A percentile compares a stretch with the other conserved stretches of the same genome.
These are phyloP conservation scores for Escarpia spicata DNA, from an alignment of 2,888 invertebrate species.

Conservation along the genomic window DNA sequence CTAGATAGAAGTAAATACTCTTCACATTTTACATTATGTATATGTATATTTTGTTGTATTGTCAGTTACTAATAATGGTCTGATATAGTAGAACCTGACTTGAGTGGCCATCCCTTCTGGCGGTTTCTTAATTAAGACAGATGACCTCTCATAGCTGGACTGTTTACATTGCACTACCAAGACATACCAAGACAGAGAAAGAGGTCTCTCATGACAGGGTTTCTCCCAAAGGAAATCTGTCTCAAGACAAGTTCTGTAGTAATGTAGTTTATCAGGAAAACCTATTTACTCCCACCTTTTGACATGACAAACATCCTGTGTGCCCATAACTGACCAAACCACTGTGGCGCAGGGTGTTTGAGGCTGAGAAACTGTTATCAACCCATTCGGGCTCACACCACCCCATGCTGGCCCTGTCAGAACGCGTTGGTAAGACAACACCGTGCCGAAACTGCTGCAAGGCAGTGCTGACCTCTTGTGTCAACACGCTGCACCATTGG, in stretches of 20 bases:
- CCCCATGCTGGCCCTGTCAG: conserved; percentile 4
- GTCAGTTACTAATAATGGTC: neutral
- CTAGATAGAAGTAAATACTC: neutral
- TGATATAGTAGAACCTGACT: no score
- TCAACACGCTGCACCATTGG: conserved; percentile 16
- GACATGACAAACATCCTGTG: conserved; percentile 12
- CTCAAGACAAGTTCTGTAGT: no score
- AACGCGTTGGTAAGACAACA: conserved; percentile 6
- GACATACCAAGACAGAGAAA: no score
- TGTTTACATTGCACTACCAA: no score
- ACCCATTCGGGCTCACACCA: neutral
- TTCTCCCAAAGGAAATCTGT: no score
- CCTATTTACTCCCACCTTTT: neutral
- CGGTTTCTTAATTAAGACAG: no score
- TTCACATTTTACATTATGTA: neutral
- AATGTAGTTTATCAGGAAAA: neutral
- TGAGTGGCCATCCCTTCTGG: no score
- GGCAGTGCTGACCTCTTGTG: conserved; percentile 16
- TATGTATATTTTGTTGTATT: neutral
- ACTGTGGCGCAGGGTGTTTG: neutral
- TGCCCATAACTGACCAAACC: neutral
- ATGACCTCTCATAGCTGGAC: no score
- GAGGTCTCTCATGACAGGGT: no score
- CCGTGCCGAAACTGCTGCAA: neutral
- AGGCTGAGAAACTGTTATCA: conserved; percentile 6